phyloP scores from a whole-genome alignment of 2,888 invertebrate genomes.

The Eucera pruinosa region DNA sequence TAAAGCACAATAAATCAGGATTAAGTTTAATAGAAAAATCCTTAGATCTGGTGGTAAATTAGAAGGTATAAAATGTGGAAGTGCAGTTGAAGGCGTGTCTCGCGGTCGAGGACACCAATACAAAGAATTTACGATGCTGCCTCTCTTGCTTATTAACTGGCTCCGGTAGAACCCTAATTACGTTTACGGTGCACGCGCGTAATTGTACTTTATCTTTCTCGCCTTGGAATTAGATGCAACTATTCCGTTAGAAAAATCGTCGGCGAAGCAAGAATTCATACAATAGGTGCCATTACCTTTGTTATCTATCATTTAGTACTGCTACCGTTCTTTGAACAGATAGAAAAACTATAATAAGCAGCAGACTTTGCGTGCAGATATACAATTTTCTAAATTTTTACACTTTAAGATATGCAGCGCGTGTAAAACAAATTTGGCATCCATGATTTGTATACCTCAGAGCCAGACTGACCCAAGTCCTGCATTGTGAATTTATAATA shows the following conservation, averaged over 20 bases:
- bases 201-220: conserved; percentile 18
- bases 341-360: neutral
- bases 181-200: conserved; percentile 4
- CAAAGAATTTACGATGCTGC: conserved; percentile 39
- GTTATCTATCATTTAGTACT: neutral
- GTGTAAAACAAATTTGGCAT: no score
- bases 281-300: neutral
- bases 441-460: no score
- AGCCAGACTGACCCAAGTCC: no score
- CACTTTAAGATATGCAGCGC: no score
- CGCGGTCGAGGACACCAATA: conserved; percentile 9
- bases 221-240: conserved; percentile 4
- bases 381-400: neutral
- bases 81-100: conserved; percentile 5
- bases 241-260: neutral
- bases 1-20: no score
- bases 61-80: neutral
- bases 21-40: no score
- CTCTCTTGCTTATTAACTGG: conserved; percentile 36
- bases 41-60: neutral
- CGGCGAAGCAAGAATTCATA: neutral
- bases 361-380: no score
- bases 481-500: no score
- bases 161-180: conserved; percentile 23
- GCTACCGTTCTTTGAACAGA: neutral